A percentile compares a stretch with the other conserved stretches of the same genome.
Evolutionary conservation across 2,113 vertebrate genomes (phyloP).

Genomic region (Menura novaehollandiae): DNA sequence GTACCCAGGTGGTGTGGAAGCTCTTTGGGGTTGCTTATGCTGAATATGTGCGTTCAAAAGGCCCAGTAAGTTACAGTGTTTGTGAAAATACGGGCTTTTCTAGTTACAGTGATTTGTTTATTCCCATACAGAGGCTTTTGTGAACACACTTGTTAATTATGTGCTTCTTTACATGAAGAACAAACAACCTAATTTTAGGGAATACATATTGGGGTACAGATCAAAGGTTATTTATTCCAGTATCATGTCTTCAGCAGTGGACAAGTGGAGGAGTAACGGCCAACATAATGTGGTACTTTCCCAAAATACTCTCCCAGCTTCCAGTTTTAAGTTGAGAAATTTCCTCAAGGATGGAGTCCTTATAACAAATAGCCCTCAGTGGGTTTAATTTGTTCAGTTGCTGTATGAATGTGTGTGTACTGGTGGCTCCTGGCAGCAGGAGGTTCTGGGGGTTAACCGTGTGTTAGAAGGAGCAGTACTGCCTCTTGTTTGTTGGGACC

Average conservation of each 20-base stretch:
- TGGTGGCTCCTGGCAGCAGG: neutral
- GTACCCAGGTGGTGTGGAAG: neutral
- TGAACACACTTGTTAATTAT: neutral
- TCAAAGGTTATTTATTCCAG: neutral
- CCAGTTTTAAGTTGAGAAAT: neutral
- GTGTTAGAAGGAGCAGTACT: neutral
- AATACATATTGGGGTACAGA: neutral
- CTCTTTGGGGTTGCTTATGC: neutral
- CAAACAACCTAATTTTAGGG: neutral
- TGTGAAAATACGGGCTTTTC: neutral
- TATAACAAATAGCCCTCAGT: neutral
- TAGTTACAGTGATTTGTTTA: neutral
- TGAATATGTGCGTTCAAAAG: neutral
- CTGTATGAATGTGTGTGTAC: neutral
- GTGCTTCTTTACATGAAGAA: neutral
- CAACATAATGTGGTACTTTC: neutral
- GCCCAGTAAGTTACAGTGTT: neutral
- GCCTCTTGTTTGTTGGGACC: neutral
- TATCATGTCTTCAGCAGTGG: neutral
- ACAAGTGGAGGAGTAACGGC: neutral
- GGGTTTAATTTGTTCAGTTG: neutral
- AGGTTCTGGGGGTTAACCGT: neutral
- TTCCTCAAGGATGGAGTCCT: neutral
- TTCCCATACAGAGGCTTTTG: neutral
- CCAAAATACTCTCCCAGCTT: neutral